Percentiles rank a stretch among this genome's conserved stretches.
Evolutionary conservation across 2,797 vertebrate genomes (phyloP).

Genomic region (Gymnoscopelus braueri): DNA sequence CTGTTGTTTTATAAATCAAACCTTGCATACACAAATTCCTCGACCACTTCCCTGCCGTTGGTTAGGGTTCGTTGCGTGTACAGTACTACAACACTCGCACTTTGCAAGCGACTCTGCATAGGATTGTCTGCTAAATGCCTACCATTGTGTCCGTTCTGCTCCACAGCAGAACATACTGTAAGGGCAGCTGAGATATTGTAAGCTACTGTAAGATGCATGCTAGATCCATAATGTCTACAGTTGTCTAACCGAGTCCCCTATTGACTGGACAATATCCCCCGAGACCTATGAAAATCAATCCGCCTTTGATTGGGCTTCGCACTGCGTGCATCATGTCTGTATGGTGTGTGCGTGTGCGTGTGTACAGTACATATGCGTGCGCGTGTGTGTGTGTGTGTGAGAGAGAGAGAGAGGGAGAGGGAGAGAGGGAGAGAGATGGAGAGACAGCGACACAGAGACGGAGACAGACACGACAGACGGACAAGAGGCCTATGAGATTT

Average conservation of each 20-base stretch:
- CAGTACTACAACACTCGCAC: too few species aligned
- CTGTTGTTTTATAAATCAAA: too few species aligned
- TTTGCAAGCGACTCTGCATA: too few species aligned
- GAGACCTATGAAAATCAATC: conserved; percentile 74
- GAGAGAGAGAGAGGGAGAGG: neutral
- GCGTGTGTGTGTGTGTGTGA: neutral
- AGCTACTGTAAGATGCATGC: conserved; percentile 36
- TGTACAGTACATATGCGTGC: conserved; percentile 1
- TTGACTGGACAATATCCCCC: conserved; percentile 65
- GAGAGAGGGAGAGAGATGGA: too few species aligned
- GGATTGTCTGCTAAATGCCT: neutral
- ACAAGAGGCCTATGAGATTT: too few species aligned
- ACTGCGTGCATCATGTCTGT: neutral
- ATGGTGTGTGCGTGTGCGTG: conserved; percentile 9
- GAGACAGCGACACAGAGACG: too few species aligned
- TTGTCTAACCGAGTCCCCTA: conserved; percentile 74
- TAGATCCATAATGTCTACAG: conserved; percentile 71
- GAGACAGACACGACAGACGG: too few species aligned
- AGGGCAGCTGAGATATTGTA: conserved; percentile 47
- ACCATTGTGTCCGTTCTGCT: neutral
- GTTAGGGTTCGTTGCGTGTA: too few species aligned
- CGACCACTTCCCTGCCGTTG: too few species aligned
- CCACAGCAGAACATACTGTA: neutral
- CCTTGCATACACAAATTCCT: too few species aligned
- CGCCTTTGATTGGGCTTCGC: conserved; percentile 63